These are phyloP conservation scores for Dendropsophus ebraccatus DNA, from an alignment of 2,113 vertebrate genomes.

Conservation along the genomic window DNA sequence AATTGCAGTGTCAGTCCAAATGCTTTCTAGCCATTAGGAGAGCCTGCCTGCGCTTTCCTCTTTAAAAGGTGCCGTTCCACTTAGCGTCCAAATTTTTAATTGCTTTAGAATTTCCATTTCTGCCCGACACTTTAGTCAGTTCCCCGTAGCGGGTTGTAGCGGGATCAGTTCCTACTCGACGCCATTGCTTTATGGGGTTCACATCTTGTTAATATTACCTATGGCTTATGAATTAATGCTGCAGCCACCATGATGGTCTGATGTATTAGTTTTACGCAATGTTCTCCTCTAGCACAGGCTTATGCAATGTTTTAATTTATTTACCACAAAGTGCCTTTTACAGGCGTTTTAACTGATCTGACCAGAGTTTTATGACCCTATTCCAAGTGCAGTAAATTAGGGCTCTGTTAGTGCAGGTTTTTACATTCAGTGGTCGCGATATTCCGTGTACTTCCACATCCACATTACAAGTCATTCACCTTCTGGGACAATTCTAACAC, in stretches of 20 bases:
- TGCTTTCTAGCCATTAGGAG: conserved; percentile 58
- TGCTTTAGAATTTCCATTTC: conserved; percentile 55
- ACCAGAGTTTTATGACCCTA: conserved; percentile 24
- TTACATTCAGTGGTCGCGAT: background rate
- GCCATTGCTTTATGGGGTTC: background rate
- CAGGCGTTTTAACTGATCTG: conserved; percentile 19
- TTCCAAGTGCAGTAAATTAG: conserved; percentile 41
- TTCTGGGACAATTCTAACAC: background rate
- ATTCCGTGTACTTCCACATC: background rate
- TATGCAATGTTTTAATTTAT: conserved; percentile 31
- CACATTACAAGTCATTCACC: background rate
- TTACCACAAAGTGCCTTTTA: conserved; percentile 34
- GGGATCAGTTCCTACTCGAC: no score
- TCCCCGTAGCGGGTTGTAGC: background rate
- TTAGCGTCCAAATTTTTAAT: conserved; percentile 57
- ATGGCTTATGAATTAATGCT: background rate
- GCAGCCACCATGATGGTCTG: background rate
- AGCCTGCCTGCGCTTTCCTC: conserved; percentile 53
- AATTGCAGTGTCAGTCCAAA: conserved; percentile 59
- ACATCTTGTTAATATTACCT: background rate
- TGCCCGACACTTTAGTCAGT: conserved; percentile 19
- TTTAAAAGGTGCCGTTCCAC: conserved; percentile 57
- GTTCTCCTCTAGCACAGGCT: background rate
- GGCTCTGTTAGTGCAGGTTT: background rate
- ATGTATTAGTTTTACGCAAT: conserved; percentile 4